phyloP scores from a whole-genome alignment of 1,140 invertebrate genomes.

The Lineus longissimus region DNA sequence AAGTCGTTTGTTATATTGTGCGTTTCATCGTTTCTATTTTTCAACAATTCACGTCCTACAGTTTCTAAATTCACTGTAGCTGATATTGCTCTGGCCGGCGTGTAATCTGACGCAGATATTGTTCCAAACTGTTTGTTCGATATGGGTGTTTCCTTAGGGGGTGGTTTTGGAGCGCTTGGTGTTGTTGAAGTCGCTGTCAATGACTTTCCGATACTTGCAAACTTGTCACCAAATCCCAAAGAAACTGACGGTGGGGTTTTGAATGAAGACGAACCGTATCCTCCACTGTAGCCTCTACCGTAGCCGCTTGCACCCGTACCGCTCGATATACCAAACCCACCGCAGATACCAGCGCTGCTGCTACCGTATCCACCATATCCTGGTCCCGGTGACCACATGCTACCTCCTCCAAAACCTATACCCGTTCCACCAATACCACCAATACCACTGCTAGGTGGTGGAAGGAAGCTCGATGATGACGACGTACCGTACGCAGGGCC shows the following conservation, averaged over 20 bases:
- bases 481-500: background rate
- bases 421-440: too few relatives aligned
- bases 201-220: background rate
- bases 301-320: background rate
- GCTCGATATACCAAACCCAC: background rate
- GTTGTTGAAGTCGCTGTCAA: background rate
- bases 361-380: background rate
- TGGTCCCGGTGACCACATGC: background rate
- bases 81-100: background rate
- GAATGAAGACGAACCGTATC: background rate
- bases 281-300: background rate
- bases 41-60: background rate
- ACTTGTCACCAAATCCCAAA: constrained; percentile 6
- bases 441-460: background rate
- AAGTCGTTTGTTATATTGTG: background rate
- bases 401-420: background rate
- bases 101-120: background rate
- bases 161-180: background rate
- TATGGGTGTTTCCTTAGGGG: background rate
- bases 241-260: background rate
- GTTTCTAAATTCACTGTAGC: background rate
- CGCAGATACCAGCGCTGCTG: background rate
- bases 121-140: background rate
- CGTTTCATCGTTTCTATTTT: background rate
- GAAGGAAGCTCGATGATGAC: background rate